Evolutionary conservation across 2,888 invertebrate species (phyloP), one percentile per base, ranked within the genome.

Genomic region (Meiosimyza platycephala): DNA sequence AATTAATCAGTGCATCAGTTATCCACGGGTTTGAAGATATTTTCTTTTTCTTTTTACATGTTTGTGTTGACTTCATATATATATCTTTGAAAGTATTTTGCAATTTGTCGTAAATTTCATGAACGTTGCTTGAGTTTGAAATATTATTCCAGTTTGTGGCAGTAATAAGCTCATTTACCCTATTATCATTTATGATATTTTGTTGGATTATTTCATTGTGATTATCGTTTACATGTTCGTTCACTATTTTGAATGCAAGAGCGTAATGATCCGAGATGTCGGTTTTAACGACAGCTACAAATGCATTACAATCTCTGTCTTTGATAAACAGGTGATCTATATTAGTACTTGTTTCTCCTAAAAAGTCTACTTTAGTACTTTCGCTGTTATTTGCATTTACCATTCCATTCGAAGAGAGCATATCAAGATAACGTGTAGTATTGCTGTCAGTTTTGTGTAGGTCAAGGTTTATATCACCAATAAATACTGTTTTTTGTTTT

Each of bases 191-290:
- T 54, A 66, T 33, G 2, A 12, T 3, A 28, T 28, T 28, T 28
- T 28, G 22, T n/a, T n/a, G 15, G n/a, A n/a, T 22, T 16, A 12
- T 15, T 12, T 28, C 22, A n/a, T 13, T 33, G 40, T 22, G 1
- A 3, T 60, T 40, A 15, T 62, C n/a, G n/a, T 3, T 62, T 4
- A 1, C 22, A 33, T 40, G 13, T 28, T 47, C 40, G 3, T n/a
- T 40, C n/a, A n/a, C 13, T 12, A 62, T 40, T 28, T 33, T 40
- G 47, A n/a, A 62, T 40, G 15, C 13, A 50, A 65, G 54, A 15
- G 71, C 48, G 33, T 50, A 65, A 65, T 71, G 65, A 59, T 71
- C 64, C 6, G 64, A 55, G 18, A 66, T 66, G 54, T 54, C 33
- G 3, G 33, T 51, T 28, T 40, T 33, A 11, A 55, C 54, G 6